Evolutionary conservation across 2,888 invertebrate species (phyloP), one percentile per base, ranked within the genome.

Genomic region (Pseudococcus jackbeardsleyi): DNA sequence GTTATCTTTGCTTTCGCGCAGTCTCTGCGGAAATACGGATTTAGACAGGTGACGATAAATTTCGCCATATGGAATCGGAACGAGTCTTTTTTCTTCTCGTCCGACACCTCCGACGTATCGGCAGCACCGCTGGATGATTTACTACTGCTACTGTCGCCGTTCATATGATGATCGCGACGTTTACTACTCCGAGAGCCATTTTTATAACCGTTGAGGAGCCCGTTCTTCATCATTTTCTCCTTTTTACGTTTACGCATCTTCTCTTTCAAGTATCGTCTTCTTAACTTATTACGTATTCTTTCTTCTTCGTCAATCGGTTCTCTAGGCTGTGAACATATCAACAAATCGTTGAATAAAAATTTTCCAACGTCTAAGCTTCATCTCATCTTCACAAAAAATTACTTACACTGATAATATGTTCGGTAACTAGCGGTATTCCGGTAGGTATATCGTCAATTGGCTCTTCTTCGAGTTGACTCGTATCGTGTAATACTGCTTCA

Each of bases 31-130:
- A 82, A 93, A 92, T 96, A 99, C 0, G 96, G 96, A 92, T 96
- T 97, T 89, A 99, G 93, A 91, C 96, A 96, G 89, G 95, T 94
- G 90, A 97, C 96, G 93, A 97, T 96, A 39, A 96, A 95, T 77
- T 95, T 94, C 17, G 93, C 93, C 91, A 93, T 93, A 92, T 92
- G 86, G 90, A 94, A 93, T 88, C 97, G 94, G 93, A 98, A 98
- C 90, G 94, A 94, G 91, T 98, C 98, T 92, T 97, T 97, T 89
- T 96, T 95, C 91, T 94, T 94, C 87, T 95, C 93, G 59, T 95
- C 94, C 7, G 92, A 91, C 89, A 93, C 93, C 89, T 92, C 92
- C n/a, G 93, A 93, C 46, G 92, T 91, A 86, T 93, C 93, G 3
- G 93, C 93, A 22, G 92, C 92, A 22, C 92, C 92, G 7, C 92